phyloP scores from a whole-genome alignment of 2,888 invertebrate genomes.

The Drosophila pseudotalamancana region DNA sequence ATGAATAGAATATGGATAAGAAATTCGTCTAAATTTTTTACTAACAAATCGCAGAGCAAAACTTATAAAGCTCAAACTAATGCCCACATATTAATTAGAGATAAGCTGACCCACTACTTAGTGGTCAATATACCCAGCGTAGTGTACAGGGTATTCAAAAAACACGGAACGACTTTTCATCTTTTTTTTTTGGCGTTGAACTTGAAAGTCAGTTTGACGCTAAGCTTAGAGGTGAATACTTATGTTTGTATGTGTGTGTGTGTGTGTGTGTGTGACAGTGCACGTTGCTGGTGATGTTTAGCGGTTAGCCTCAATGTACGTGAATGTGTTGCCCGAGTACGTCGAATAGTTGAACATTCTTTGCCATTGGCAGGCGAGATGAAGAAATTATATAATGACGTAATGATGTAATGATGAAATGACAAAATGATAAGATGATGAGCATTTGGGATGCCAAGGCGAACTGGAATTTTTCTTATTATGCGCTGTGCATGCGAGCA shows the following conservation, averaged over 20 bases:
- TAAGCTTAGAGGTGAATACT: conserved; percentile 3
- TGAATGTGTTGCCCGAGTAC: conserved; percentile 24
- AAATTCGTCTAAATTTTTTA: no score
- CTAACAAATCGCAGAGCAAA: no score
- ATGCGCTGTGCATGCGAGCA: conserved; percentile 59
- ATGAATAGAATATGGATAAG: no score
- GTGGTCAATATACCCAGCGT: not conserved
- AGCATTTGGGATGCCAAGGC: conserved; percentile 60
- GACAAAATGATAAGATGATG: no score
- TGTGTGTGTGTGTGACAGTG: not conserved
- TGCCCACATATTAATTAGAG: no score
- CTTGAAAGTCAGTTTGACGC: conserved; percentile 64
- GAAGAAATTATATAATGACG: no score
- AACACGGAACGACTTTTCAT: not conserved
- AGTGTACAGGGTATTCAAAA: no score
- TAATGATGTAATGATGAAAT: no score
- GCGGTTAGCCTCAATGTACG: conserved; percentile 19
- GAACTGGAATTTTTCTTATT: conserved; percentile 75
- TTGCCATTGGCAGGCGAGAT: conserved; percentile 26
- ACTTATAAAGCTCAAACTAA: no score
- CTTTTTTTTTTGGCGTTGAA: conserved; percentile 45
- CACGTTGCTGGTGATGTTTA: conserved; percentile 1
- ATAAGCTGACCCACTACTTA: no score
- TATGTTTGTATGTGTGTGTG: not conserved
- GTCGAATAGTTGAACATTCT: conserved; percentile 47